These are phyloP conservation scores for Triplophysa bombifrons DNA, from an alignment of 2,797 vertebrate genomes.

Conservation along the genomic window DNA sequence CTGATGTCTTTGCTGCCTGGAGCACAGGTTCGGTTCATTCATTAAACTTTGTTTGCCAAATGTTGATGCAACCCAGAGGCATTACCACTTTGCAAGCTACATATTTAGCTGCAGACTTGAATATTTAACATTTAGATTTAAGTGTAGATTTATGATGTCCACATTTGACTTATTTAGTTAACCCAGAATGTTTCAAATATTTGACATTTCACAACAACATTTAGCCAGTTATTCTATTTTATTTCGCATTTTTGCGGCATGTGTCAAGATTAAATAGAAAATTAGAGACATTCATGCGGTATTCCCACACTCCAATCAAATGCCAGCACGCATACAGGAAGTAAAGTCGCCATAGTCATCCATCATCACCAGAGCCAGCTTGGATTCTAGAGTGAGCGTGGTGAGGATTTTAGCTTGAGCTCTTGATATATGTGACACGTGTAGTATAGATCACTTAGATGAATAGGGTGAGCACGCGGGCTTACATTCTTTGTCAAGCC, in stretches of 20 bases:
- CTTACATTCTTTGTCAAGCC: slow-evolving; percentile 32
- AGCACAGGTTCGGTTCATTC: not conserved
- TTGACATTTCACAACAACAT: not conserved
- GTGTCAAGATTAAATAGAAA: not conserved
- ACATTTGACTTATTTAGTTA: not conserved
- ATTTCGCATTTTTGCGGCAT: not conserved
- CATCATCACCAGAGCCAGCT: slow-evolving; percentile 18
- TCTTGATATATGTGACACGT: slow-evolving; percentile 30
- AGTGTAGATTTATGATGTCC: not conserved
- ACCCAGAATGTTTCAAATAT: not conserved
- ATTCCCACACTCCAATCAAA: slow-evolving; percentile 11
- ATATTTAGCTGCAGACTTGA: not conserved
- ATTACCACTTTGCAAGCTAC: not conserved
- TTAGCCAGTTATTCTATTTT: not conserved
- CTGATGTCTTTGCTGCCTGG: not conserved
- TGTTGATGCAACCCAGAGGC: not conserved
- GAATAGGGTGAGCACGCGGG: slow-evolving; percentile 7
- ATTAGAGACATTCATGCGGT: not conserved
- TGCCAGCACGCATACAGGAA: slow-evolving; percentile 10
- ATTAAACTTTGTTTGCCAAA: not conserved
- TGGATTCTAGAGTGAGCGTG: slow-evolving; percentile 21
- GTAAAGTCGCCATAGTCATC: not conserved
- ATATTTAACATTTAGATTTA: not conserved
- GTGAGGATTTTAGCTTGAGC: slow-evolving; percentile 26
- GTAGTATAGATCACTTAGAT: slow-evolving; percentile 41